Base-by-base conservation (phyloP, 53 echinoderm and acorn worm genomes). In the Crossaster papposus region DNA sequence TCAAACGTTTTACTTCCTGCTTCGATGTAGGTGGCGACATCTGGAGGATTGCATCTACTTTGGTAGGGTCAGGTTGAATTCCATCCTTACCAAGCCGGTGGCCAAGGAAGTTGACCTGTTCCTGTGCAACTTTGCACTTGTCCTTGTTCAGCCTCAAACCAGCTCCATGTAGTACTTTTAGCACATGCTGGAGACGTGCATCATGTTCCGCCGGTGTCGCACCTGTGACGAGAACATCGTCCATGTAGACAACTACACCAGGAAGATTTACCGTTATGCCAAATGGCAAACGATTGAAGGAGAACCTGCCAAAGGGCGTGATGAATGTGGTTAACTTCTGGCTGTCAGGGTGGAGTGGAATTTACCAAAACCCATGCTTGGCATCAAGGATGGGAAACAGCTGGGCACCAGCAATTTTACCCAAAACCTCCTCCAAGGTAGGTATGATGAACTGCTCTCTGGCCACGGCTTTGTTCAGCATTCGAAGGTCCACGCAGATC, bases 211-310 rank as follows among this genome's bases (percentile, higher is more conserved):
- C 35, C 22, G n/a, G 54, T 9, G 90, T 77, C 1, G n/a, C 29
- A 9, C 92, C 90, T 15, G 65, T 53, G 18, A 92, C 50, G 7
- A 90, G 65, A 23, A 92, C 65, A 54, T 92, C 90, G 83, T 90
- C 90, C 79, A 90, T 90, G 23, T 85, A 86, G 6, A 89, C 70
- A 64, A 83, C 74, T 28, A 78, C 35, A 29, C 85, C 92, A 9
- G 81, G 77, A 1, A 84, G 51, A 8, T 86, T 83, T 2, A 77
- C 90, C 3, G 88, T 76, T n/a, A 88, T 88, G 31, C 88, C 77
- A 52, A 75, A 75, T 29, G 53, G 77, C 36, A 77, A 55, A 9
- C 88, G 78, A 30, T 76, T 51, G 55, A 88, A 88, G 17, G 54
- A 53, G 55, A 73, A 88, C 38, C 88, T n/a, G 30, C 88, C 78